Conservation (phyloP, 2,113 vertebrate species). For the Serilophus lunatus region DNA sequence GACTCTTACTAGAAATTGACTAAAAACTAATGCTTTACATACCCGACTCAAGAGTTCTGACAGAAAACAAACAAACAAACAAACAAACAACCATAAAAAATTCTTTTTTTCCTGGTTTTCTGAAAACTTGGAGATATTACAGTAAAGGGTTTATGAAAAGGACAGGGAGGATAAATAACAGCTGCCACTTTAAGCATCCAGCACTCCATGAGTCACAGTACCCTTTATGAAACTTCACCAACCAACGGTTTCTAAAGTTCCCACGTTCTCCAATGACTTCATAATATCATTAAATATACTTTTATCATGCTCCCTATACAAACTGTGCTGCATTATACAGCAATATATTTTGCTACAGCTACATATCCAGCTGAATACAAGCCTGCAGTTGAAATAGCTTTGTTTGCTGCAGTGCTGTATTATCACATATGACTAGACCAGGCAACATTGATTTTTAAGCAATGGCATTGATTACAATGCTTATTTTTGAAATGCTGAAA, state of each 20-base stretch:
- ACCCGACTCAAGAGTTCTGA: neutral
- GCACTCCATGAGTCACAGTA: neutral
- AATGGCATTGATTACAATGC: constrained; percentile 26
- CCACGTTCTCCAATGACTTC: neutral
- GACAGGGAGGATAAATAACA: neutral
- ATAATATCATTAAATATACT: neutral
- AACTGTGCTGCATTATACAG: neutral
- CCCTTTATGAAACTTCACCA: neutral
- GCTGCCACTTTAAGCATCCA: neutral
- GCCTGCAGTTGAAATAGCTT: neutral
- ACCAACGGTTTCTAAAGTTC: neutral
- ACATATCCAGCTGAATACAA: neutral
- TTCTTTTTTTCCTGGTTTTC: neutral
- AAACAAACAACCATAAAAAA: neutral
- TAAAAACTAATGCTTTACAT: neutral
- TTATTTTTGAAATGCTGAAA: constrained; percentile 13
- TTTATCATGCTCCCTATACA: neutral
- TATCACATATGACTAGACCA: neutral
- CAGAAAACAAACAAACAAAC: neutral
- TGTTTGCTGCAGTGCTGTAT: constrained; percentile 17
- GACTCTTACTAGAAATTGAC: neutral
- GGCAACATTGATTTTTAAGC: constrained; percentile 41
- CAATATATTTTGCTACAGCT: neutral
- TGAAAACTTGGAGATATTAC: neutral
- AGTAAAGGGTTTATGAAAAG: neutral